Conservation (phyloP, 2,888 invertebrate species). For the Caenorhabditis sinica region DNA sequence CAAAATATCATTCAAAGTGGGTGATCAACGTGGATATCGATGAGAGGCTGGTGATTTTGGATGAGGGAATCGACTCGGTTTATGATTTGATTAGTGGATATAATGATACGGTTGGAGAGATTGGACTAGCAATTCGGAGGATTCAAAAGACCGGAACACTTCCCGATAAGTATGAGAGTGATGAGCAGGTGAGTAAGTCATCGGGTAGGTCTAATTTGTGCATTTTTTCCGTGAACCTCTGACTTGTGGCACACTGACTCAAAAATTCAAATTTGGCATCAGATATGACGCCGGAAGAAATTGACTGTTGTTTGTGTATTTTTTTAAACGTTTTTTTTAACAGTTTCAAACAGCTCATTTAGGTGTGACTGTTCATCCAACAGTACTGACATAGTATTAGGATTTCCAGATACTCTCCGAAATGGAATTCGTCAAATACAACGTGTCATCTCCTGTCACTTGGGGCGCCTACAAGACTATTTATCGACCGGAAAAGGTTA, state of each 20-base stretch:
- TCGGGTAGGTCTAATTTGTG: no score
- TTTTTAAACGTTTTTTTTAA: no score
- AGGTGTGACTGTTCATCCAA: no score
- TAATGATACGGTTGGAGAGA: slow-evolving; percentile 45
- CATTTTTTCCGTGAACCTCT: no score
- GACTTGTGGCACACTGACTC: no score
- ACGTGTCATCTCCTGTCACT: slow-evolving; percentile 33
- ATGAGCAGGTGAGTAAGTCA: slow-evolving; percentile 32
- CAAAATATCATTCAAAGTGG: slow-evolving; percentile 50
- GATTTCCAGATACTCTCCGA: slow-evolving; percentile 38
- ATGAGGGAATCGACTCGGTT: slow-evolving; percentile 12
- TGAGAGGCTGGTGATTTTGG: slow-evolving; percentile 39
- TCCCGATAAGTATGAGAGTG: slow-evolving; percentile 30
- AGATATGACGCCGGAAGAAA: no score
- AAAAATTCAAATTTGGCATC: no score
- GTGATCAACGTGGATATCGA: slow-evolving; percentile 51
- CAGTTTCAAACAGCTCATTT: no score
- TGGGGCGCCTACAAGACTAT: slow-evolving; percentile 56
- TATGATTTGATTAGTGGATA: slow-evolving; percentile 23
- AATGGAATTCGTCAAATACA: slow-evolving; percentile 59
- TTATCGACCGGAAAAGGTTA: slow-evolving; percentile 45
- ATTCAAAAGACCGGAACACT: slow-evolving; percentile 44
- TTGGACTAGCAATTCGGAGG: slow-evolving; percentile 35
- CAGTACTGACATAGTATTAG: no score
- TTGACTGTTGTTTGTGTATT: no score